Evolutionary conservation across 2,888 invertebrate genomes (phyloP), one percentile per base, ranked within the genome.

Genomic region (Clanis bilineata): DNA sequence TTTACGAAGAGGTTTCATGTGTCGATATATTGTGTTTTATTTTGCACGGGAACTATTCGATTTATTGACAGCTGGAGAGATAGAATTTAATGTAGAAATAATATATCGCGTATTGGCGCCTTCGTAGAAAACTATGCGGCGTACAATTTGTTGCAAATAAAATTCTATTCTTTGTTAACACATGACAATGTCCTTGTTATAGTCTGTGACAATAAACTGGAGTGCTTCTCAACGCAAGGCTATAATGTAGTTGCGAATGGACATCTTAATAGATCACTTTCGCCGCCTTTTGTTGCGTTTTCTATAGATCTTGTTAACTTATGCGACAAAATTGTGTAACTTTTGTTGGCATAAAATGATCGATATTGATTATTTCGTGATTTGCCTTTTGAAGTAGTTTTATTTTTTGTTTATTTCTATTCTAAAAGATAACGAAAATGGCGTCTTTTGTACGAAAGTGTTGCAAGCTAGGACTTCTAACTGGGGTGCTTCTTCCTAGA

Each of bases 81-180:
- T 77, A 68, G 71, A 77, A 73, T 77, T 78, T 72, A 74, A 79
- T 79, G 76, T 73, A 62, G 72, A 72, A 76, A 82, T 81, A 77
- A 83, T 83, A 78, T 77, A 76, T 74, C 64, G 71, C 67, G 73
- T 61, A 69, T 81, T 76, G 81, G 82, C 86, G 85, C 83, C 82
- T 88, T 88, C 87, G 76, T 28, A 76, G 86, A 86, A 88, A 64
- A 66, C 66, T 15, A 18, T 69, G 69, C 70, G 63, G 74, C 69
- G 72, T 77, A 84, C 84, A 88, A 90, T 90, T 90, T 88, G 89
- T 86, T 83, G 77, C 82, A 51, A 51, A 51, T 51, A 51, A 51
- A 51, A 85, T 85, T 74, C 79, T 82, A 75, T 74, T 79, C 70
- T 72, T 73, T 78, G 76, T 70, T 70, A 58, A 62, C 57, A 58